Percentiles rank a stretch among this genome's conserved stretches.
Evolutionary conservation across 2,113 vertebrate genomes (phyloP).

Genomic region (Trematomus loennbergii): DNA sequence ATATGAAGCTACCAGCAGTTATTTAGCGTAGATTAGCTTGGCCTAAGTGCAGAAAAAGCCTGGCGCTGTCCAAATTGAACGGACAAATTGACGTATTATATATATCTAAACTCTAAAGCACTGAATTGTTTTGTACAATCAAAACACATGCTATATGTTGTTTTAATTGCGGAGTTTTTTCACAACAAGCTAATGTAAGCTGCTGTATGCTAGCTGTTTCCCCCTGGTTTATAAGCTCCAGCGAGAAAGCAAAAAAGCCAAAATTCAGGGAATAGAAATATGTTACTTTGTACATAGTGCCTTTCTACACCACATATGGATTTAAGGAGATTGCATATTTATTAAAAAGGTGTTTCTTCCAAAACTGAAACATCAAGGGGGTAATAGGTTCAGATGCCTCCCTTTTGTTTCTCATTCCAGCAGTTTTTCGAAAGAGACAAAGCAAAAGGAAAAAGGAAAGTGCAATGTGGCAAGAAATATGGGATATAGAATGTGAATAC

Average conservation of each 20-base stretch:
- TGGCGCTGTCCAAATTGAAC: not conserved
- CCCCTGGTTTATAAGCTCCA: not conserved
- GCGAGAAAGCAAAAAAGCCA: not conserved
- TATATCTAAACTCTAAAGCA: not conserved
- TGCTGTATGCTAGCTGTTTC: not conserved
- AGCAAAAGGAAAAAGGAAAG: too few species aligned
- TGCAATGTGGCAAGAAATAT: too few species aligned
- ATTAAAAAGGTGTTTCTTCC: too few species aligned
- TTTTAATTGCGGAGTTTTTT: not conserved
- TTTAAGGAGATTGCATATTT: too few species aligned
- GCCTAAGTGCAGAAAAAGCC: not conserved
- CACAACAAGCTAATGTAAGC: not conserved
- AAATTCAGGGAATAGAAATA: too few species aligned
- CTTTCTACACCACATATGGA: too few species aligned
- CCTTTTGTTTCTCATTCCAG: too few species aligned
- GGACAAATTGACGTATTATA: not conserved
- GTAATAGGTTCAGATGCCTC: too few species aligned
- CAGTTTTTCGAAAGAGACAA: too few species aligned
- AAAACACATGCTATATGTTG: not conserved
- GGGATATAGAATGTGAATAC: too few species aligned
- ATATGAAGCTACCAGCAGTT: not conserved
- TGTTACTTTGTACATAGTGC: not conserved
- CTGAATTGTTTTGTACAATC: not conserved
- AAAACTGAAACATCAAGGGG: too few species aligned
- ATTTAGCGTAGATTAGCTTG: not conserved